Conservation (phyloP, 1,140 invertebrate genomes). For the Ooceraea biroi region DNA sequence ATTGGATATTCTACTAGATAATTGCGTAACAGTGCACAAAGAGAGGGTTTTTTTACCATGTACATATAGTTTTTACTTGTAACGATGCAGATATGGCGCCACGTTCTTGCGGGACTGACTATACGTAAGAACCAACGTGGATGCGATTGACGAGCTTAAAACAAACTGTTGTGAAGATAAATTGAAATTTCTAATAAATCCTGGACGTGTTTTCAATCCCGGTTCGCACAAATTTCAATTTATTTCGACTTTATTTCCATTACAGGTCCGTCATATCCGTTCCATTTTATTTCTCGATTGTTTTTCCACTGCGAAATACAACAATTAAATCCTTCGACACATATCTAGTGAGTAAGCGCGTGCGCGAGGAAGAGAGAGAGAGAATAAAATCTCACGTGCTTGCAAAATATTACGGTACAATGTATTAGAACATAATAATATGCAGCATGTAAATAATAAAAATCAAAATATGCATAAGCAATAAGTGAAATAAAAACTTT, state of each 20-base stretch:
- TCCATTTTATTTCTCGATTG: constrained; percentile 46
- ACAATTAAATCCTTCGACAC: constrained; percentile 31
- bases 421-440: too few relatives aligned
- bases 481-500: background rate
- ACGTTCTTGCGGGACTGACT: too few relatives aligned
- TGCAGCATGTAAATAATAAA: too few relatives aligned
- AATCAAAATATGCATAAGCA: too few relatives aligned
- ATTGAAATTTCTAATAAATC: constrained; percentile 28
- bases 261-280: constrained; percentile 2
- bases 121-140: background rate
- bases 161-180: background rate
- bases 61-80: too few relatives aligned
- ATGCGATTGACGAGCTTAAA: background rate
- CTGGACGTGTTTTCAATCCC: constrained; percentile 5
- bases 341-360: background rate
- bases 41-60: too few relatives aligned
- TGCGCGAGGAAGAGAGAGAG: too few relatives aligned
- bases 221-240: constrained; percentile 27
- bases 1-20: too few relatives aligned
- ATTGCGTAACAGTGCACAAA: too few relatives aligned
- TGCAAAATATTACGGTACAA: background rate
- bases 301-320: constrained; percentile 25
- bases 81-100: too few relatives aligned
- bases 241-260: constrained; percentile 41
- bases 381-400: background rate